Evolutionary conservation across 2,888 invertebrate species (phyloP), one percentile per base, ranked within the genome.

Genomic region (Baronia brevicornis): DNA sequence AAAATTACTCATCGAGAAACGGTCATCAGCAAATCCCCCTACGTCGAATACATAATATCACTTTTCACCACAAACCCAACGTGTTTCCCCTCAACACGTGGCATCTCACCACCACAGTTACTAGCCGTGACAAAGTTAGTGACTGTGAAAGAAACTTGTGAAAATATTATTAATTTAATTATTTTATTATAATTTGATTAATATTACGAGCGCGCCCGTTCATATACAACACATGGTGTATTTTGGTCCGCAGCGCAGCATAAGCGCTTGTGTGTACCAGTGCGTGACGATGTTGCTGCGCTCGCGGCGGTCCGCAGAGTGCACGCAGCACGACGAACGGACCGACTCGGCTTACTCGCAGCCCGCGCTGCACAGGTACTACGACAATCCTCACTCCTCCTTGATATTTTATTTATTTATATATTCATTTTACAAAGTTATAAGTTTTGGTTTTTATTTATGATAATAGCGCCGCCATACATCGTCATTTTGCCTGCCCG

Each of bases 241-340:
- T 14, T 9, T 7, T 34, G 24, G 35, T 27, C 24, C 52, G 21
- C 63, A 85, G 84, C 61, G 84, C 5, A 82, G 82, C 42, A 78
- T 82, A 12, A 80, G 84, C 36, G 73, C 79, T 7, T 84, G 84
- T 45, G 45, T 85, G 37, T 75, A 82, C 41, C 84, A 84, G 39
- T 79, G 80, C 41, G 84, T 84, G 43, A 73, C 72, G 31, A 44
- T 75, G 25, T 60, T 78, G 60, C 43, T 84, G 54, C 71, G 84
- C 14, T 58, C 74, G 39, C 78, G 82, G 0, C 72, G 84, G 10
- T 46, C 66, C 2, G 46, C 68, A n/a, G 78, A n/a, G n/a, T n/a
- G n/a, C n/a, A n/a, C n/a, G n/a, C n/a, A n/a, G 5, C 23, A 20
- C 6, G 19, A 28, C n/a, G n/a, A n/a, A 22, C 26, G 37, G 10